phyloP scores from a whole-genome alignment of 1,140 invertebrate species.

The Aplysia californica region DNA sequence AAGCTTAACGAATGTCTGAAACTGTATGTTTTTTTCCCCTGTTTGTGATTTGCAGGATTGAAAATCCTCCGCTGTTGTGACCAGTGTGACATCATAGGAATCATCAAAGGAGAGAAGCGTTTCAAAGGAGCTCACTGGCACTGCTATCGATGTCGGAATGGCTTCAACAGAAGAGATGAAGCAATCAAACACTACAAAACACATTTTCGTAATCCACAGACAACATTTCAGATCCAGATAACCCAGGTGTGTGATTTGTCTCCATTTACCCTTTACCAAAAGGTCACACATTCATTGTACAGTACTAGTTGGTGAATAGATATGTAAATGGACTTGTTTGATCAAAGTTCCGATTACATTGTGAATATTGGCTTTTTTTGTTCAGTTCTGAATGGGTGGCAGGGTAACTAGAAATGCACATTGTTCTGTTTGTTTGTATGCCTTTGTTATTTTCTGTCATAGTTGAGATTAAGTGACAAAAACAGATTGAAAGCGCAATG shows the following conservation, averaged over 20 bases:
- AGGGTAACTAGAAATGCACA: too few relatives aligned
- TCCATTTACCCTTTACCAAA: not conserved
- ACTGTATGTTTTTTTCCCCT: too few relatives aligned
- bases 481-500: too few relatives aligned
- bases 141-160: constrained; percentile 68
- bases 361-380: too few relatives aligned
- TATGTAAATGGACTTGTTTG: too few relatives aligned
- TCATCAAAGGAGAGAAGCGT: constrained; percentile 68
- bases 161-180: constrained; percentile 67
- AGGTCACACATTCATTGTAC: not conserved
- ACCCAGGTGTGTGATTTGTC: constrained; percentile 52
- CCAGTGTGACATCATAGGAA: constrained; percentile 67
- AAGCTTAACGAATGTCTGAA: too few relatives aligned
- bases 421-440: too few relatives aligned
- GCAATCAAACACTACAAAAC: constrained; percentile 69
- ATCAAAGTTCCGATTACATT: too few relatives aligned
- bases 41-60: constrained; percentile 55
- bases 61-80: constrained; percentile 68
- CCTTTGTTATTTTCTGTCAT: too few relatives aligned
- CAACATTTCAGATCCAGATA: constrained; percentile 68
- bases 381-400: too few relatives aligned
- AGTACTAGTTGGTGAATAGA: too few relatives aligned
- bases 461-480: too few relatives aligned
- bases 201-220: constrained; percentile 68
- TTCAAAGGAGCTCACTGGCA: constrained; percentile 70